A percentile compares a stretch with the other conserved stretches of the same genome.
phyloP scores from a whole-genome alignment of 2,888 invertebrate genomes.

The Callinectes sapidus region DNA sequence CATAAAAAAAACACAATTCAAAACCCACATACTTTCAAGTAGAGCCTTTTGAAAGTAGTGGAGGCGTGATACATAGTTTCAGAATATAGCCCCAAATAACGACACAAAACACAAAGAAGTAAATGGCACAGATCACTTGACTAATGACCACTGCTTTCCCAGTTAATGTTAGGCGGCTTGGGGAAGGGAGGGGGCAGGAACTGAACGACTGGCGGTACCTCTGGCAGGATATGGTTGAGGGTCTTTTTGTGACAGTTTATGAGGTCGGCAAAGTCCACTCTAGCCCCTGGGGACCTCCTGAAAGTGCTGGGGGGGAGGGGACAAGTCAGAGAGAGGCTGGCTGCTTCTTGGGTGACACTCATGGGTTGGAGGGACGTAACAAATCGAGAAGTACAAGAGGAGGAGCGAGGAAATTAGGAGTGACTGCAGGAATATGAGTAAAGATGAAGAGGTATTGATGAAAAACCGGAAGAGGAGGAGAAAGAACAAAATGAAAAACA shows the following conservation, averaged over 20 bases:
- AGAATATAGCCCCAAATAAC: background rate
- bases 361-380: background rate
- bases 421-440: background rate
- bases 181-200: background rate
- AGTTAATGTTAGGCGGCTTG: conserved; percentile 2
- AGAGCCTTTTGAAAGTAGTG: background rate
- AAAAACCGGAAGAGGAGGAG: background rate
- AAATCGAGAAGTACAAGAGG: background rate
- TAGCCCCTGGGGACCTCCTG: conserved; percentile 64
- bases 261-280: conserved; percentile 65
- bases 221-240: conserved; percentile 62
- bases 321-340: background rate
- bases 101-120: no score
- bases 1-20: no score
- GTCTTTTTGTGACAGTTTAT: conserved; percentile 68
- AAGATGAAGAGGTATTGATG: background rate
- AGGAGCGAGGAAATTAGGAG: background rate
- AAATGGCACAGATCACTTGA: no score
- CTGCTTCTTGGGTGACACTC: background rate
- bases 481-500: background rate
- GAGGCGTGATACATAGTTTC: background rate
- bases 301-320: conserved; percentile 54
- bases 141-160: background rate
- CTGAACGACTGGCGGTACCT: conserved; percentile 54
- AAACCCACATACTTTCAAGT: background rate